Evolutionary conservation across 1,140 invertebrate species (phyloP), one percentile per base, ranked within the genome.

Genomic region (Metaphire vulgaris): DNA sequence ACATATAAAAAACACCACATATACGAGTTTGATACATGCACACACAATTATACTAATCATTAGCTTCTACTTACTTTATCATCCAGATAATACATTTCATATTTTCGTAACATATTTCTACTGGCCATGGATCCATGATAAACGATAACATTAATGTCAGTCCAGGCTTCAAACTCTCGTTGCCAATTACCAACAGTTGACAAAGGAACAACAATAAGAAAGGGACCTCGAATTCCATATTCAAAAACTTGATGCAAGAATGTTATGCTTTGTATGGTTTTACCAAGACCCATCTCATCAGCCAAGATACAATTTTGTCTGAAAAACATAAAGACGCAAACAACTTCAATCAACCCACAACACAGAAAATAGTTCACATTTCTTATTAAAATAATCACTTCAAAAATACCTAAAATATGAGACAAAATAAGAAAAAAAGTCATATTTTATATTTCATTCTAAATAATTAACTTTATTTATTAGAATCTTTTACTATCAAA

Each of bases 111-210:
- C 93, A 99, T 98, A 83, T 96, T 96, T 83, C 97, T 90, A 88
- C 96, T 98, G 65, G 94, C 91, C 78, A 88, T 90, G 79, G 84
- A 85, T 82, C 97, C 97, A 87, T 99, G 97, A 87, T 99, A 99
- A 28, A 98, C 96, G 72, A 99, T 92, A 21, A 97, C 94, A 88
- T 99, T 99, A 89, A 99, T 92, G 81, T 99, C 95, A 21, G 98
- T 99, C 98, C 98, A 99, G 15, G 92, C 92, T 89, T 99, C 98
- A 87, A 99, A 99, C 89, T 99, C 98, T 83, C 98, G 88, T 86
- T 99, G 96, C 98, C 98, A 99, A 89, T 99, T 99, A n/a, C 95
- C 96, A 82, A 99, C 96, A 0, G 98, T 99, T 0, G 97, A 99
- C 1, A 99, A 88, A 1, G 98, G 98, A 6, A 96, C 98, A 81